Base-by-base conservation (phyloP, 1,140 invertebrate species). In the Eumaeus atala region DNA sequence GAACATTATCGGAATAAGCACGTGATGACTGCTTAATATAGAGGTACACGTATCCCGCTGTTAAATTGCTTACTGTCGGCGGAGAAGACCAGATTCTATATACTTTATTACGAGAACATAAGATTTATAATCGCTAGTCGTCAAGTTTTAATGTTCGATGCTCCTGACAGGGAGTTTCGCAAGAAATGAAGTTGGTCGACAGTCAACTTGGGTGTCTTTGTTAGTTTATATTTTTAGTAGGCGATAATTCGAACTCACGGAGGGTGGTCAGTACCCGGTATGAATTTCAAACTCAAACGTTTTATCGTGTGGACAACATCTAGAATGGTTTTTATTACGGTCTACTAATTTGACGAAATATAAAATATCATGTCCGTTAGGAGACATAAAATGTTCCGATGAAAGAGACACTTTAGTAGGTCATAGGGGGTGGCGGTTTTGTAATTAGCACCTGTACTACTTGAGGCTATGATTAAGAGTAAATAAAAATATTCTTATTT, bases 1-100 rank as follows among this genome's bases (percentile, higher is more conserved):
- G 38, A 52, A 67, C 50, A 70, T 71, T 71, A 65, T 44, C 65
- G 66, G 72, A 67, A 72, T 61, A 70, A 70, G 72, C 66, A 67
- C 60, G 66, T 72, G 70, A 72, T 66, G 70, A 69, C 61, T 55
- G 56, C 61, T 67, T 52, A 59, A 64, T 64, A 63, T 62, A 35
- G 49, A 11, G 12, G 47, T 56, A 62, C 62, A 64, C 35, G 55
- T 35, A 38, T 54, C 69, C 69, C 57, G 62, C 63, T 64, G 68
- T 36, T 59, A 50, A 33, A 48, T 35, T 50, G 12, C 34, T 50
- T 44, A 44, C 12, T 6, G 21, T 28, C 40, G 40, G 40, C 8
- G 9, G 7, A 2, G 8, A 14, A 44, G 40, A 28, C 21, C 40
- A 44, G 17, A 9, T 17, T 44, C 16, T 16, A 40, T 12, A 28